phyloP scores from a whole-genome alignment of 2,113 vertebrate genomes.

The Cyprinodon variegatus region DNA sequence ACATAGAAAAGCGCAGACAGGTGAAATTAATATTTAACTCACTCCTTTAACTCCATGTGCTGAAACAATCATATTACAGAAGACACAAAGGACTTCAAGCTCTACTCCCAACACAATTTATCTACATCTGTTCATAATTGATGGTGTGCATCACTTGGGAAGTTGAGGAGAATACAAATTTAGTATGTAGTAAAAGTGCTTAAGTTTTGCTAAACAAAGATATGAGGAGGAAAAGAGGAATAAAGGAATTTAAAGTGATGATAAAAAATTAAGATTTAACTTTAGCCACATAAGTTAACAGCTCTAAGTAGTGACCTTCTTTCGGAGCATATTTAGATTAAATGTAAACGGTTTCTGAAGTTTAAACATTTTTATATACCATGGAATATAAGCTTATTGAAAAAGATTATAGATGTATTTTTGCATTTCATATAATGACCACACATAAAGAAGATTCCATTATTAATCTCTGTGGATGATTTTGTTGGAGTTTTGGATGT shows the following conservation, averaged over 20 bases:
- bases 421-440: not conserved
- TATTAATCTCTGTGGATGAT: slow-evolving; percentile 16
- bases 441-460: slow-evolving; percentile 28
- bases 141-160: slow-evolving; percentile 34
- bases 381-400: slow-evolving; percentile 33
- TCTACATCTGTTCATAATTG: slow-evolving; percentile 58
- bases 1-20: not conserved
- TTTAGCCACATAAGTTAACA: slow-evolving; percentile 28
- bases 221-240: slow-evolving; percentile 2
- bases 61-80: slow-evolving; percentile 10
- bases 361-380: slow-evolving; percentile 15
- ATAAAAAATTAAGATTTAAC: slow-evolving; percentile 24
- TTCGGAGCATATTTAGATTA: slow-evolving; percentile 30
- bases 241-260: slow-evolving; percentile 14
- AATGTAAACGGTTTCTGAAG: slow-evolving; percentile 47
- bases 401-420: slow-evolving; percentile 33
- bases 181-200: slow-evolving; percentile 9
- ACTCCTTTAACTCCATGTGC: slow-evolving; percentile 9
- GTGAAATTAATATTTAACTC: slow-evolving; percentile 14
- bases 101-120: not conserved
- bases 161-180: slow-evolving; percentile 26
- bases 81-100: slow-evolving; percentile 35
- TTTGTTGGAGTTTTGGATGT: slow-evolving; percentile 20
- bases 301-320: slow-evolving; percentile 26
- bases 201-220: slow-evolving; percentile 12